Evolutionary conservation across 2,113 vertebrate species (phyloP), one percentile per base, ranked within the genome.

Genomic region (Hippocampus barbouri): DNA sequence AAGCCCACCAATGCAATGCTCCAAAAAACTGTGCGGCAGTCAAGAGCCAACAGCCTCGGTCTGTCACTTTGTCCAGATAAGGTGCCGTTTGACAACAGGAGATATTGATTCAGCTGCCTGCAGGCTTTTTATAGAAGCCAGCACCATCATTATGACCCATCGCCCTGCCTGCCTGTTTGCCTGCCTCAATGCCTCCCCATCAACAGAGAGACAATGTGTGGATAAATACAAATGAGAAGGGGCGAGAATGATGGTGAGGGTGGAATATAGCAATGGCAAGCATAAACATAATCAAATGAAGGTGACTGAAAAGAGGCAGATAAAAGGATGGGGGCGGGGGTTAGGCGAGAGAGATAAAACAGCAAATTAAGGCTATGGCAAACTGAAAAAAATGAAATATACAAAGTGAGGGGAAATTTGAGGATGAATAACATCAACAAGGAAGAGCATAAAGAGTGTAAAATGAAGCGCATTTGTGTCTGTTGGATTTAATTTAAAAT

Each of bases 61-160:
- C 51, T 47, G 64, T 47, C 64, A 40, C 68, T 69, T 64, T 79
- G 75, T 77, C 80, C 72, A 60, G 70, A 66, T 78, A 73, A 77
- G 74, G 68, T 79, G 81, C 80, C 79, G 82, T 83, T 80, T 87
- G 85, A 87, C 85, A 89, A 89, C 81, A 89, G 85, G 75, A 80
- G 77, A 74, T 88, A 92, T 90, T 56, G 86, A 92, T 91, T 86
- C 83, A 86, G 83, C 76, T 69, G 83, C 83, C 87, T 81, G 74
- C 83, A 82, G 85, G 67, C 85, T 91, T 92, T 91, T 91, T 91
- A 87, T 90, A 91, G 89, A 85, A 85, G 73, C 77, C 71, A 82
- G 78, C 77, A 70, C 63, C 85, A 89, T 87, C 81, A 84, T 89
- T 89, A 88, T 21, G 30, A 73, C 75, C 72, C 72, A 3, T 54